Evolutionary conservation across 2,113 vertebrate species (phyloP), one percentile per base, ranked within the genome.

Genomic region (Malurus elegans): DNA sequence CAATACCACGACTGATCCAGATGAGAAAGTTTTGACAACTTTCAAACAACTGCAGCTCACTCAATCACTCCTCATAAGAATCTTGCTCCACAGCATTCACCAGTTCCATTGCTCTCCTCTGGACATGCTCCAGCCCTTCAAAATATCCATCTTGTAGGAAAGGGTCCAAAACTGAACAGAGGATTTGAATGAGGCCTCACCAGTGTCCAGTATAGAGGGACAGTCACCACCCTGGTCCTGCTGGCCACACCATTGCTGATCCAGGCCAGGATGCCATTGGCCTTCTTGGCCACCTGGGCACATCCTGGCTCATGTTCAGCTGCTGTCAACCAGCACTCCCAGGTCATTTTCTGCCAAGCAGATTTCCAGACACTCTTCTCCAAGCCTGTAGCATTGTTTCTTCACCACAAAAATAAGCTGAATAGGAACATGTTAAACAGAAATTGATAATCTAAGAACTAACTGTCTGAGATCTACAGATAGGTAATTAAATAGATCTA

Each of bases 201-300:
- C 25, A 29, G 1, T 61, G 20, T 17, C 0, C 0, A 34, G 13
- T 12, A 47, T 2, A 21, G 17, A 9, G 29, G 1, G 16, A 6
- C 8, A 82, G 4, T 26, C n/a, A 0, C n/a, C 47, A 40, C 11
- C 29, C 38, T 60, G 8, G 1, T 45, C 32, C n/a, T 81, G 32
- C 53, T 81, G 40, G 40, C n/a, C 29, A 13, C n/a, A 5, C 8
- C 9, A 8, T 5, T 53, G 5, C 17, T 47, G 29, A 26, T 4
- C 1, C 4, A 61, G 9, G 10, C 38, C 78, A 67, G 24, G 54
- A 40, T 67, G 29, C 11, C 53, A 7, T 5, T 25, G 13, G 14
- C 18, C 6, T 45, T 40, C 14, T 40, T 47, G 61, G 20, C 29
- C 38, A 20, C 53, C 3, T 45, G 38, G 38, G 6, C n/a, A 34